Evolutionary conservation across 2,888 invertebrate species (phyloP), one percentile per base, ranked within the genome.

Genomic region (Laspeyria flexula): DNA sequence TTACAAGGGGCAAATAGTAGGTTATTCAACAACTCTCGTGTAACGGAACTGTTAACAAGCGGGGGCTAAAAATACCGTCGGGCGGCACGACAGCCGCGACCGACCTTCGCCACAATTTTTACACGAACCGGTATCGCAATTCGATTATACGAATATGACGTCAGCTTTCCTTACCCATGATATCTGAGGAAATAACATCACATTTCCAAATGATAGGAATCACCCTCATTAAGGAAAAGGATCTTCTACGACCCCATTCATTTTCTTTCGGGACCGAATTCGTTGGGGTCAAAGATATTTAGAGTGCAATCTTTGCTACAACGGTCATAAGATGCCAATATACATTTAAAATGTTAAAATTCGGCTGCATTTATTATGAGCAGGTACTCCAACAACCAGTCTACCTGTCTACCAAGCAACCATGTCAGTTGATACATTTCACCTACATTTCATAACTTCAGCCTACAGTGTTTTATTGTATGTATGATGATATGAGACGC

Each of bases 41-140:
- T 62, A 58, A 54, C 59, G 44, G 57, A 50, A 61, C 61, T 52
- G 64, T 60, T 69, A 64, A 69, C 61, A 45, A 64, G 65, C 44
- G 46, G 57, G 55, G 60, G 58, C 71, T 80, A 79, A 75, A 78
- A 74, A 79, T 80, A 80, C 62, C 42, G 44, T 1, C 54, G 67
- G 59, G 54, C 68, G 63, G 65, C 75, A 71, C 72, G 68, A 63
- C 63, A 65, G 27, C 59, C 48, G 48, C 56, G 48, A 59, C 46
- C 59, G 79, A 64, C 79, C 79, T 79, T 80, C 78, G 65, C 44
- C 42, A 43, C 65, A 60, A 63, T 65, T 71, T 75, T 76, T 65
- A 63, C 61, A 65, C 44, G 55, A 59, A 64, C 48, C 56, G 40
- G 50, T 61, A 64, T 64, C 53, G 56, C 55, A 57, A 67, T 55